Conservation (phyloP, 2,888 invertebrate genomes). For the Apamea sordens region DNA sequence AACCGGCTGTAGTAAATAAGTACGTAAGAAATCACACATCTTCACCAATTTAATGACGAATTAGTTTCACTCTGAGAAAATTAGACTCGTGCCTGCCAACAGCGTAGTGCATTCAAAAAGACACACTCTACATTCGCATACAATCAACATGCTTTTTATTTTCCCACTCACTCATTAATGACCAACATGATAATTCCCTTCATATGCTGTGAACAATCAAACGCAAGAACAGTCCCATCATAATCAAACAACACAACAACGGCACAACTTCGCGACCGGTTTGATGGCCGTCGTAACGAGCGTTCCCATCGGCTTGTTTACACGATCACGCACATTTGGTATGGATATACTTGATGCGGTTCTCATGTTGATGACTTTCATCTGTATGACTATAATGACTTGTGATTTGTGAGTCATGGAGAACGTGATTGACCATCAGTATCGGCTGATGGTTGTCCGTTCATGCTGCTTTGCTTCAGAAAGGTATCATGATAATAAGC, state of each 20-base stretch:
- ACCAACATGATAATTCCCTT: neutral
- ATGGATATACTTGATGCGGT: constrained; percentile 70
- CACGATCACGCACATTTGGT: constrained; percentile 64
- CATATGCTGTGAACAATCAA: constrained; percentile 27
- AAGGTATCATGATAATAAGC: neutral
- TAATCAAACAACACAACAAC: constrained; percentile 24
- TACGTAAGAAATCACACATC: too few species aligned
- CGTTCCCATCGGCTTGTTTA: constrained; percentile 52
- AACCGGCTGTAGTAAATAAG: too few species aligned
- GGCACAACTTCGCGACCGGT: constrained; percentile 44
- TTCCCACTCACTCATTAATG: constrained; percentile 8
- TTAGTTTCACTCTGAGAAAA: too few species aligned
- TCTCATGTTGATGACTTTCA: constrained; percentile 68
- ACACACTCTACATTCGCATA: neutral
- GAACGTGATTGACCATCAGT: constrained; percentile 19
- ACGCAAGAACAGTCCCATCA: neutral
- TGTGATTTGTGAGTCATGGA: constrained; percentile 33
- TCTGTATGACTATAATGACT: constrained; percentile 30
- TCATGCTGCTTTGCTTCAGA: neutral
- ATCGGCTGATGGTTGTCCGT: neutral
- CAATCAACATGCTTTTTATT: neutral
- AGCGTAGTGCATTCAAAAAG: neutral
- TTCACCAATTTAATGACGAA: too few species aligned
- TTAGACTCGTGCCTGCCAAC: too few species aligned
- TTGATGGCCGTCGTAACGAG: constrained; percentile 48